Conservation (phyloP, 2,113 vertebrate genomes). For the Xiphophorus maculatus region DNA sequence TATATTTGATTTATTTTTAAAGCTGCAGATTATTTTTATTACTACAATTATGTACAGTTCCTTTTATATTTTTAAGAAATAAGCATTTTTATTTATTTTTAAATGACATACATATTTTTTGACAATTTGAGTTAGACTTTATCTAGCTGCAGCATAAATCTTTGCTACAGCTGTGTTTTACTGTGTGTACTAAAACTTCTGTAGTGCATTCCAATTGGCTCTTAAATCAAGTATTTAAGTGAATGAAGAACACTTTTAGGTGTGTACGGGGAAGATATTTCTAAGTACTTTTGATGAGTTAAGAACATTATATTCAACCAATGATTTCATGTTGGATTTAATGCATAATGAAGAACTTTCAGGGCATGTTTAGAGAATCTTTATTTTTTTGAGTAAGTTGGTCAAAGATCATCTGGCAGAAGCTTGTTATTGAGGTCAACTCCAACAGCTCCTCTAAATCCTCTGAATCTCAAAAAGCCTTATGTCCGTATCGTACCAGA, state of each 20-base stretch:
- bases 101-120: no score
- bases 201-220: no score
- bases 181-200: background rate
- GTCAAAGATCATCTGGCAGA: background rate
- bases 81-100: no score
- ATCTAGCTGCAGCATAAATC: no score
- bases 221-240: no score
- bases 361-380: background rate
- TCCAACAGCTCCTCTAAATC: slow-evolving; percentile 78
- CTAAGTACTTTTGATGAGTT: background rate
- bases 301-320: slow-evolving; percentile 1
- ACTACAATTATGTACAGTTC: no score
- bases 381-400: background rate
- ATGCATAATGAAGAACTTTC: no score
- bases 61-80: no score
- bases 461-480: slow-evolving; percentile 98
- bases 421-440: background rate
- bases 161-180: background rate
- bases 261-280: background rate
- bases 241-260: background rate
- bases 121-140: no score
- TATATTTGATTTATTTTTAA: no score
- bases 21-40: no score
- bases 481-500: slow-evolving; percentile 99
- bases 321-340: background rate